These are phyloP conservation scores for Synergus itoensis DNA, from an alignment of 2,888 invertebrate species.

Conservation along the genomic window DNA sequence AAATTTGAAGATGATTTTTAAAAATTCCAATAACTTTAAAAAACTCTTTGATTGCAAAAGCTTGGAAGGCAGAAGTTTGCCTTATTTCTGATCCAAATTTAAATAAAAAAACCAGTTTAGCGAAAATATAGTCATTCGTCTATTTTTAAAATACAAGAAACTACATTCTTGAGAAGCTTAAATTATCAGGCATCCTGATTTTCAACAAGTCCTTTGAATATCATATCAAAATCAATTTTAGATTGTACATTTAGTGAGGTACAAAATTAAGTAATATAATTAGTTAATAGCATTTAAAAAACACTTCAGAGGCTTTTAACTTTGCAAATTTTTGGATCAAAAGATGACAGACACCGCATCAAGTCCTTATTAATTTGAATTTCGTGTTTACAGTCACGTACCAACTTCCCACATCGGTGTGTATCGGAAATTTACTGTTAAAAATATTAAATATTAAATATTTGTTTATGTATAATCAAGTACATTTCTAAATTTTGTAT, in stretches of 20 bases:
- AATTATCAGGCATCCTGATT: neutral
- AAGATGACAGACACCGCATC: neutral
- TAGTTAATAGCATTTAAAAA: neutral
- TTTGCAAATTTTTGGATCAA: neutral
- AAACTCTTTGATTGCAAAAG: neutral
- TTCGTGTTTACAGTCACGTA: conserved; percentile 12
- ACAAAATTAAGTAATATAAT: no score
- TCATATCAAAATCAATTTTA: no score
- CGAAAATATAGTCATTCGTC: neutral
- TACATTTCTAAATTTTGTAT: no score
- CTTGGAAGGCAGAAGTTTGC: neutral
- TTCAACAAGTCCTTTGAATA: neutral
- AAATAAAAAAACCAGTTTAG: neutral
- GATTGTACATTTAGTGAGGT: no score
- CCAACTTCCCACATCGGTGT: neutral
- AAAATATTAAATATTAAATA: no score
- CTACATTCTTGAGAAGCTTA: neutral
- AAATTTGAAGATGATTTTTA: neutral
- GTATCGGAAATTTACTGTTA: no score
- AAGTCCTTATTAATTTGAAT: neutral
- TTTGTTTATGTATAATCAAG: no score
- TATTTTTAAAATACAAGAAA: neutral
- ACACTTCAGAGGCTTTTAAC: neutral
- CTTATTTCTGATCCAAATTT: neutral
- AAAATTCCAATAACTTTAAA: neutral